A percentile compares a stretch with the other conserved stretches of the same genome.
These are phyloP conservation scores for Apotomis capreana DNA, from an alignment of 2,888 invertebrate species.

Conservation along the genomic window DNA sequence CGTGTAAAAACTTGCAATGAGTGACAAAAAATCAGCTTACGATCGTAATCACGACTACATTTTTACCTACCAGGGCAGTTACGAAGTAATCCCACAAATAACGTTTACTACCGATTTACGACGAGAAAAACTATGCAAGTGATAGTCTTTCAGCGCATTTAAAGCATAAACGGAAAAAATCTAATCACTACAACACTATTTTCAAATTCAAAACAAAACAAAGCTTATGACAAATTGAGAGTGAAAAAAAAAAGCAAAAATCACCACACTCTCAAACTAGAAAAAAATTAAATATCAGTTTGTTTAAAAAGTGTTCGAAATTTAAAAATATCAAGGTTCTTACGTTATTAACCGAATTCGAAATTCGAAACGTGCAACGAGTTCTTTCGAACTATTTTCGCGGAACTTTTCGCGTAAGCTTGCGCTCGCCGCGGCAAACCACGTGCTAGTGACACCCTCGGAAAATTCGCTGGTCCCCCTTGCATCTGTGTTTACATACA, in stretches of 20 bases:
- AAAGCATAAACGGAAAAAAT: not conserved
- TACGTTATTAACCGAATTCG: constrained; percentile 30
- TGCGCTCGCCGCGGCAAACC: constrained; percentile 75
- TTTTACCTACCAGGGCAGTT: not conserved
- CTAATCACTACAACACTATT: not conserved
- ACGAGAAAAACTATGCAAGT: too few species aligned
- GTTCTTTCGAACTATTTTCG: constrained; percentile 47
- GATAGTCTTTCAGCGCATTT: too few species aligned
- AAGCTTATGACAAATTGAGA: not conserved
- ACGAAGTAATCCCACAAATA: constrained; percentile 9
- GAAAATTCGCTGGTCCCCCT: constrained; percentile 74
- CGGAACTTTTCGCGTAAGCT: constrained; percentile 66
- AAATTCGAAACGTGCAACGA: constrained; percentile 44
- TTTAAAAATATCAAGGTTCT: not conserved
- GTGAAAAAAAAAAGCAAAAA: not conserved
- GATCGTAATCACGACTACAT: constrained; percentile 34
- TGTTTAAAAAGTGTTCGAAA: constrained; percentile 4
- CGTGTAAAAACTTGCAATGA: constrained; percentile 45
- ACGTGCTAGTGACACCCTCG: constrained; percentile 76
- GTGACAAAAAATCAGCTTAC: constrained; percentile 41
- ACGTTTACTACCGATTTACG: not conserved
- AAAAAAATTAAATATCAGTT: not conserved
- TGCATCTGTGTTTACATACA: constrained; percentile 56
- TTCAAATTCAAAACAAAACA: not conserved
- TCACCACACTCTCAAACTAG: not conserved